Conservation (phyloP, 2,888 invertebrate species). For the Agriopis aurantiaria region DNA sequence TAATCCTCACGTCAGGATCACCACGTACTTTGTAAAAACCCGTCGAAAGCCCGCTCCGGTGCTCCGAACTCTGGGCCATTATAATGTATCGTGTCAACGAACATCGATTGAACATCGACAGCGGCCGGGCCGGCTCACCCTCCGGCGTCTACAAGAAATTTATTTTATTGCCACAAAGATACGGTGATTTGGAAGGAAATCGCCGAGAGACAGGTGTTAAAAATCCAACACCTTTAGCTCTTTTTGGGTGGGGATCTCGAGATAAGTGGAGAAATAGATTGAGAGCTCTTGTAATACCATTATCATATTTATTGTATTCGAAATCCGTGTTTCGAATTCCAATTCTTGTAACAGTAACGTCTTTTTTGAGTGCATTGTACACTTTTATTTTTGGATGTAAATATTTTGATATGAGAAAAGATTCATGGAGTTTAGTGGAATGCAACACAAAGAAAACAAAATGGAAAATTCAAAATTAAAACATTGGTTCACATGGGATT, state of each 20-base stretch:
- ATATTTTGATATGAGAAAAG: slow-evolving; percentile 70
- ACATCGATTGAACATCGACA: slow-evolving; percentile 85
- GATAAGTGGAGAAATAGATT: slow-evolving; percentile 82
- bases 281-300: slow-evolving; percentile 74
- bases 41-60: slow-evolving; percentile 77
- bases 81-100: slow-evolving; percentile 86
- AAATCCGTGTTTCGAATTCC: slow-evolving; percentile 67
- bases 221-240: slow-evolving; percentile 82
- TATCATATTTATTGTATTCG: slow-evolving; percentile 77
- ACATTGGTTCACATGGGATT: slow-evolving; percentile 80
- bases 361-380: slow-evolving; percentile 58
- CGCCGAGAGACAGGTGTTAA: slow-evolving; percentile 85
- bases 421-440: slow-evolving; percentile 70
- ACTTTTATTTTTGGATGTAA: slow-evolving; percentile 61
- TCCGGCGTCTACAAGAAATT: slow-evolving; percentile 84
- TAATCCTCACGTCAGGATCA: slow-evolving; percentile 85
- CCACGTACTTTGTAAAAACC: slow-evolving; percentile 85
- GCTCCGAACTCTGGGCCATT: slow-evolving; percentile 77
- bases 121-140: slow-evolving; percentile 72
- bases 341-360: slow-evolving; percentile 66
- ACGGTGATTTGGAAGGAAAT: slow-evolving; percentile 84
- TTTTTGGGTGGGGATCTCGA: slow-evolving; percentile 72
- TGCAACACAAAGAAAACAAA: slow-evolving; percentile 71
- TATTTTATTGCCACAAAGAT: slow-evolving; percentile 85
- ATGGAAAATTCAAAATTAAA: slow-evolving; percentile 80